Evolutionary conservation across 2,888 invertebrate genomes (phyloP).

Genomic region (Priocnemis perturbator): DNA sequence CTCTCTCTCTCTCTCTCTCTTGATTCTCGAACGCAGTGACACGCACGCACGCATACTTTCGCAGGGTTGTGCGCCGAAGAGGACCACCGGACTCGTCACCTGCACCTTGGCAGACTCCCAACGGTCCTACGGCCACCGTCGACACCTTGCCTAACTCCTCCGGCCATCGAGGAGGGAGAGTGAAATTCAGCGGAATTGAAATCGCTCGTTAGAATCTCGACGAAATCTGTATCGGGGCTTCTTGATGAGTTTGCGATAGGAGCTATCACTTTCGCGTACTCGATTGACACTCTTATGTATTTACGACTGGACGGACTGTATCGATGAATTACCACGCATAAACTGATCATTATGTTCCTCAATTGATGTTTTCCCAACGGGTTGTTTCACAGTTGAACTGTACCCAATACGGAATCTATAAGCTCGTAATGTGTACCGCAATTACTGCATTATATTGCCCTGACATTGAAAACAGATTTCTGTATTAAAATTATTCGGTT

Average conservation of each 20-base stretch:
- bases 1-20: slow-evolving; percentile 9
- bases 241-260: background rate
- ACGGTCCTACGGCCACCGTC: slow-evolving; percentile 61
- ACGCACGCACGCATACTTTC: slow-evolving; percentile 38
- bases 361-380: too few species aligned
- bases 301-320: background rate
- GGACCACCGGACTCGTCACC: slow-evolving; percentile 74
- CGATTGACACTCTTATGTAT: background rate
- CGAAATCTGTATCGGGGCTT: background rate
- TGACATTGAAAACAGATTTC: too few species aligned
- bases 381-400: too few species aligned
- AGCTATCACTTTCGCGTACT: background rate
- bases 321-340: too few species aligned
- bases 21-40: slow-evolving; percentile 15
- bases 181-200: slow-evolving; percentile 7
- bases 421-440: too few species aligned
- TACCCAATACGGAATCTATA: too few species aligned
- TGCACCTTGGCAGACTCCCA: slow-evolving; percentile 62
- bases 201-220: background rate
- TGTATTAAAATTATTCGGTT: too few species aligned
- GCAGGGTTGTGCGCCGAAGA: slow-evolving; percentile 43
- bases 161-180: slow-evolving; percentile 16
- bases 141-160: slow-evolving; percentile 61
- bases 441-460: too few species aligned
- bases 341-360: too few species aligned